Percentiles rank a stretch among this genome's conserved stretches.
These are phyloP conservation scores for Brachionus koreanus DNA, from an alignment of 1,140 invertebrate species.

Conservation along the genomic window DNA sequence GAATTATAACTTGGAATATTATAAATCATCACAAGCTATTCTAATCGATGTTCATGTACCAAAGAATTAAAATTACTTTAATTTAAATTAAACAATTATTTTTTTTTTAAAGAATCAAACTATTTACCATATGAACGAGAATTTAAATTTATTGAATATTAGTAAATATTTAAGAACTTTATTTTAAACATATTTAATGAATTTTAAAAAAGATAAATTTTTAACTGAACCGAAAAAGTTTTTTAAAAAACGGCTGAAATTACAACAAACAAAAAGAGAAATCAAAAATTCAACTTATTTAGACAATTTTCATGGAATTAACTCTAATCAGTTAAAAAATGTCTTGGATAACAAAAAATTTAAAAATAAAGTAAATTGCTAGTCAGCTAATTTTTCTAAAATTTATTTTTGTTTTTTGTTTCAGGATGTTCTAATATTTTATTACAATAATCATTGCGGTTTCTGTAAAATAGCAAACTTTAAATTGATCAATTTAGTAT, in stretches of 20 bases:
- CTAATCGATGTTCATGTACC: neutral
- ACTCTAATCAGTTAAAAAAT: neutral
- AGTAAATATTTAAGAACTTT: neutral
- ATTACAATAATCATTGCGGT: constrained; percentile 1
- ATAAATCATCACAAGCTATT: neutral
- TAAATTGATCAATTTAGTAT: neutral
- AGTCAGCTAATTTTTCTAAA: neutral
- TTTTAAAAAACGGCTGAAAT: neutral
- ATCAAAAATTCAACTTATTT: neutral
- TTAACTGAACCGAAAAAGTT: neutral
- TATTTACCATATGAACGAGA: neutral
- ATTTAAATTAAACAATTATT: neutral
- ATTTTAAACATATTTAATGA: neutral
- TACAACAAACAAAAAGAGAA: neutral
- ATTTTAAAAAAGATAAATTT: neutral
- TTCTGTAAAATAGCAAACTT: neutral
- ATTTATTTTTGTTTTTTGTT: neutral
- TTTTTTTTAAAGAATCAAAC: constrained; percentile 9
- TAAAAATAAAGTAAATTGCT: neutral
- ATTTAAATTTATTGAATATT: neutral
- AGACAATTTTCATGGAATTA: neutral
- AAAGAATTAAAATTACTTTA: neutral
- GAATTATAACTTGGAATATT: neutral
- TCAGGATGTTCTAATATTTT: constrained; percentile 5
- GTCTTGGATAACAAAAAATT: neutral